These are phyloP conservation scores for Parascotia fuliginaria DNA, from an alignment of 2,888 invertebrate species.

Conservation along the genomic window DNA sequence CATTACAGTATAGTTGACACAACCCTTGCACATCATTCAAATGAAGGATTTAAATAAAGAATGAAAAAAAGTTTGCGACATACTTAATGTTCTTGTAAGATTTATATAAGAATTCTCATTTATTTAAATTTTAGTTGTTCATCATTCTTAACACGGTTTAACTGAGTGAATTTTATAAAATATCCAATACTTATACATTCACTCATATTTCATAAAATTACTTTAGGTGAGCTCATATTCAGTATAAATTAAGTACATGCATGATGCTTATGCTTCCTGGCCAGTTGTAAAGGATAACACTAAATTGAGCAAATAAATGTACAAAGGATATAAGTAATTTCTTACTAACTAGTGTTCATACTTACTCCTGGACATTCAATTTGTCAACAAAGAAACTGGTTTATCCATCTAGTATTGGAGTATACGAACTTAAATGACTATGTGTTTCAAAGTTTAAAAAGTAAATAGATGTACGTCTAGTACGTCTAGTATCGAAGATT, in stretches of 20 bases:
- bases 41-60: no score
- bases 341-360: constrained; percentile 32
- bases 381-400: constrained; percentile 37
- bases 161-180: neutral
- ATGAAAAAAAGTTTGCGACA: no score
- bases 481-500: neutral
- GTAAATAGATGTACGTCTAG: no score
- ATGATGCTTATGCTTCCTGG: constrained; percentile 25
- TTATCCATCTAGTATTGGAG: constrained; percentile 1
- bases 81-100: neutral
- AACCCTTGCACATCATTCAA: no score
- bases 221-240: neutral
- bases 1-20: no score
- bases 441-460: no score
- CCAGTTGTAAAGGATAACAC: constrained; percentile 23
- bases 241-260: constrained; percentile 13
- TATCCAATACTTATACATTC: neutral
- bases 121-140: no score
- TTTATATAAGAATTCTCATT: neutral
- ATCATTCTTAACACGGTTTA: neutral
- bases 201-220: neutral
- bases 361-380: constrained; percentile 29
- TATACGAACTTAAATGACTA: no score
- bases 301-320: constrained; percentile 34
- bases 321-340: constrained; percentile 52